Evolutionary conservation across 2,797 vertebrate genomes (phyloP).

Genomic region (Pangasius larnaudii): DNA sequence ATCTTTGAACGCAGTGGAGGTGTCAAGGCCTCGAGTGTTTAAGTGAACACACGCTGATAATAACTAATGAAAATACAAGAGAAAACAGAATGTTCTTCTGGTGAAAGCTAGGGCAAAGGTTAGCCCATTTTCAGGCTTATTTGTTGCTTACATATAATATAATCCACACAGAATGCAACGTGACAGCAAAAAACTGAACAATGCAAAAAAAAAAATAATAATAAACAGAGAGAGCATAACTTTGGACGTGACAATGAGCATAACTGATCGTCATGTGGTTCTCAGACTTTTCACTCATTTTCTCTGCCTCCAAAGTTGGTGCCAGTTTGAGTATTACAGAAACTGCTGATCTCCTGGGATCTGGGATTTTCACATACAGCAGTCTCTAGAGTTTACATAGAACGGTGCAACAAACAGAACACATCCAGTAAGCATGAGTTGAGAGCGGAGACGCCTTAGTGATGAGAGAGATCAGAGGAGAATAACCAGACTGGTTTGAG

Average conservation of each 20-base stretch:
- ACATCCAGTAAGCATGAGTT: not conserved
- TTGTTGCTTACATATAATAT: not conserved
- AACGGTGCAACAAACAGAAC: no score
- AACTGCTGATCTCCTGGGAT: not conserved
- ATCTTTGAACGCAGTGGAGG: not conserved
- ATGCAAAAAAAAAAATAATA: no score
- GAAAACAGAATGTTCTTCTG: not conserved
- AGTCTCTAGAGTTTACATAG: not conserved
- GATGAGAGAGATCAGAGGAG: not conserved
- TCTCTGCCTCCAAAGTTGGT: not conserved
- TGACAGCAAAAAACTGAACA: not conserved
- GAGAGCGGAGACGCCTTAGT: not conserved
- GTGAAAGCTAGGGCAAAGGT: not conserved
- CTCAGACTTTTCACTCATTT: not conserved
- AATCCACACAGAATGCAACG: not conserved
- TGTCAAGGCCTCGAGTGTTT: not conserved
- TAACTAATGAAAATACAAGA: not conserved
- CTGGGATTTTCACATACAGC: not conserved
- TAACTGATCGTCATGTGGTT: not conserved
- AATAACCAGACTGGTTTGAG: not conserved
- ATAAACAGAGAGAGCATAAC: no score
- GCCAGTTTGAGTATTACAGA: no score
- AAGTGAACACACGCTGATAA: not conserved
- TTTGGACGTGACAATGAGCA: not conserved
- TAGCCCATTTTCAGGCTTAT: not conserved